These are phyloP conservation scores for Rachycentron canadum DNA, from an alignment of 2,797 vertebrate species.

Conservation along the genomic window DNA sequence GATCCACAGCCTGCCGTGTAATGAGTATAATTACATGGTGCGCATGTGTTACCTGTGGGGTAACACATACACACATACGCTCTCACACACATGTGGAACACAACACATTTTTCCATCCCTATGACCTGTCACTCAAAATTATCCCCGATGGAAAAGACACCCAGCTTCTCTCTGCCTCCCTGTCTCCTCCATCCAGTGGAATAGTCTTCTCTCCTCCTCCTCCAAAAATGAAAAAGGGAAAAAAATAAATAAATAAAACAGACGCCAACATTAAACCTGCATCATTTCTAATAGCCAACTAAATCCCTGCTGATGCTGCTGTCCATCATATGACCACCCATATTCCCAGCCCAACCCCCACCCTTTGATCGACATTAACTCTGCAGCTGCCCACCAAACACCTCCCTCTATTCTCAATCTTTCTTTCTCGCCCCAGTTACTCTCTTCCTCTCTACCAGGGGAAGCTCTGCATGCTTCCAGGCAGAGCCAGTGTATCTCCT, in stretches of 20 bases:
- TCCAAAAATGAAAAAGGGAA: slow-evolving; percentile 27
- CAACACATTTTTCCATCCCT: slow-evolving; percentile 64
- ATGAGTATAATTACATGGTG: slow-evolving; percentile 88
- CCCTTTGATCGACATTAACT: slow-evolving; percentile 73
- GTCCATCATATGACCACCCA: slow-evolving; percentile 73
- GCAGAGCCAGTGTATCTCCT: slow-evolving; percentile 70
- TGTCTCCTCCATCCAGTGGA: slow-evolving; percentile 39
- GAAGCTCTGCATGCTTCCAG: slow-evolving; percentile 69
- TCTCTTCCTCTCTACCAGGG: slow-evolving; percentile 65
- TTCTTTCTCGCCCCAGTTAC: slow-evolving; percentile 66
- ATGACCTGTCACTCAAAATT: slow-evolving; percentile 83
- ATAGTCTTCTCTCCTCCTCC: slow-evolving; percentile 41
- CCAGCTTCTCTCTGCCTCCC: slow-evolving; percentile 32
- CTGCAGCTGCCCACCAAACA: slow-evolving; percentile 56
- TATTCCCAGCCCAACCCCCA: slow-evolving; percentile 59
- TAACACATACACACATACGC: slow-evolving; percentile 44
- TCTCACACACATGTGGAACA: slow-evolving; percentile 55
- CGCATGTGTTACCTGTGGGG: slow-evolving; percentile 84
- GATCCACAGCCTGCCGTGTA: slow-evolving; percentile 82
- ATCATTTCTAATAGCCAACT: slow-evolving; percentile 65
- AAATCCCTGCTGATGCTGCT: slow-evolving; percentile 68
- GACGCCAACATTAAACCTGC: slow-evolving; percentile 55
- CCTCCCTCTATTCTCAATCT: slow-evolving; percentile 64
- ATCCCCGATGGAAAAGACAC: slow-evolving; percentile 63
- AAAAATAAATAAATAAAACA: slow-evolving; percentile 24